A percentile compares a stretch with the other conserved stretches of the same genome.
Evolutionary conservation across 2,113 vertebrate genomes (phyloP).

Genomic region (Anolis carolinensis): DNA sequence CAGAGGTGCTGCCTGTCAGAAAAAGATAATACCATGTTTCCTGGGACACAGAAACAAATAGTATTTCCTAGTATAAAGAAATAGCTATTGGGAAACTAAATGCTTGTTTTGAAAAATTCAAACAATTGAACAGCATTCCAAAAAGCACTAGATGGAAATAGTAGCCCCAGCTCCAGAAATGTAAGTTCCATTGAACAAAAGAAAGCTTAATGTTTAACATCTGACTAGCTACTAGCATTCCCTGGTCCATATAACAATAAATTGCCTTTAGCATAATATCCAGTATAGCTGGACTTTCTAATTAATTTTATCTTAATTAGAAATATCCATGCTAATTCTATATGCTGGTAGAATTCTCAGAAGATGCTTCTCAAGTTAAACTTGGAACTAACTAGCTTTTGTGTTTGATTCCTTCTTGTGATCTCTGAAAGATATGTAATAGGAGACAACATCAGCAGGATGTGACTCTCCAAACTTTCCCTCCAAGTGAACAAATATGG

Average conservation of each 20-base stretch:
- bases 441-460: not conserved
- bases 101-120: not conserved
- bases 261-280: conserved; percentile 28
- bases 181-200: conserved; percentile 1
- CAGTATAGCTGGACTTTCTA: conserved; percentile 48
- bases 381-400: conserved; percentile 56
- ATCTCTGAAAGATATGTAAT: conserved; percentile 23
- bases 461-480: not conserved
- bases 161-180: not conserved
- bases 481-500: not conserved
- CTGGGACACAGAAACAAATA: too few relatives aligned
- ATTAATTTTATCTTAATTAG: conserved; percentile 66
- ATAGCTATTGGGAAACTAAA: not conserved
- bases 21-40: too few relatives aligned
- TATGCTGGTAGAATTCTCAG: too few relatives aligned
- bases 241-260: conserved; percentile 35
- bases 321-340: conserved; percentile 60
- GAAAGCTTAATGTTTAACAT: not conserved
- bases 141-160: not conserved
- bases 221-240: conserved; percentile 5
- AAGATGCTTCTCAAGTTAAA: too few relatives aligned
- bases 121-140: not conserved
- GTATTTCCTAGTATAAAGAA: not conserved
- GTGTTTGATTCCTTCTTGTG: conserved; percentile 55
- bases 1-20: too few relatives aligned